phyloP scores from a whole-genome alignment of 2,113 vertebrate genomes.

The Myrmecobius fasciatus region DNA sequence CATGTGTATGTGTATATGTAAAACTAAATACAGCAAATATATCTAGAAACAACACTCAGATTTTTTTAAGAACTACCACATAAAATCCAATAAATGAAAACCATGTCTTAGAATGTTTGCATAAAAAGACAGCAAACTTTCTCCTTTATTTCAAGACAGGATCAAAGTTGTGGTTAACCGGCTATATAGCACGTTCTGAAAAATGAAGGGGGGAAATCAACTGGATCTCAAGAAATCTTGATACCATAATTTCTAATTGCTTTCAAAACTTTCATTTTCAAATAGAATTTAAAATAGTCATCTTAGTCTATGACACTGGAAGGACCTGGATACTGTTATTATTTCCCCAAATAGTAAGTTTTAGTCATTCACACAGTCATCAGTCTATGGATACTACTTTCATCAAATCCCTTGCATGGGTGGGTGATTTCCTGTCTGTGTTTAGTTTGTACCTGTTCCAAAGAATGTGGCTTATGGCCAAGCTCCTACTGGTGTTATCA shows the following conservation, averaged over 20 bases:
- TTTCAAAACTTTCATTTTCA: neutral
- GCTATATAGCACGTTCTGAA: neutral
- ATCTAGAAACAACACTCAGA: neutral
- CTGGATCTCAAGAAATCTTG: neutral
- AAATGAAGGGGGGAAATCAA: neutral
- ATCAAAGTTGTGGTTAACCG: neutral
- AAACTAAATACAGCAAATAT: too few relatives aligned
- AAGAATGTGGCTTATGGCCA: conserved; percentile 75
- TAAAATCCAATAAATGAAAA: neutral
- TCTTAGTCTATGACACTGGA: neutral
- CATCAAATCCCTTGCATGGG: conserved; percentile 31
- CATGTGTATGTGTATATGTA: too few relatives aligned
- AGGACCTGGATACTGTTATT: neutral
- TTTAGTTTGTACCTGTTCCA: conserved; percentile 81
- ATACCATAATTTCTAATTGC: neutral
- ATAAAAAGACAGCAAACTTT: neutral
- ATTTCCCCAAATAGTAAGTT: neutral
- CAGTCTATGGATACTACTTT: neutral
- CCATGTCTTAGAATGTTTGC: neutral
- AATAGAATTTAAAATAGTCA: neutral
- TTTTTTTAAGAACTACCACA: neutral
- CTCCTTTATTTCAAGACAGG: neutral
- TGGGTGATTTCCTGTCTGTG: conserved; percentile 81
- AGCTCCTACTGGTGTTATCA: conserved; percentile 61
- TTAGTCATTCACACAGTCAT: neutral